Percentiles rank a stretch among this genome's conserved stretches.
Evolutionary conservation across 2,888 invertebrate species (phyloP).

Genomic region (Xestoiulus laeticollis): DNA sequence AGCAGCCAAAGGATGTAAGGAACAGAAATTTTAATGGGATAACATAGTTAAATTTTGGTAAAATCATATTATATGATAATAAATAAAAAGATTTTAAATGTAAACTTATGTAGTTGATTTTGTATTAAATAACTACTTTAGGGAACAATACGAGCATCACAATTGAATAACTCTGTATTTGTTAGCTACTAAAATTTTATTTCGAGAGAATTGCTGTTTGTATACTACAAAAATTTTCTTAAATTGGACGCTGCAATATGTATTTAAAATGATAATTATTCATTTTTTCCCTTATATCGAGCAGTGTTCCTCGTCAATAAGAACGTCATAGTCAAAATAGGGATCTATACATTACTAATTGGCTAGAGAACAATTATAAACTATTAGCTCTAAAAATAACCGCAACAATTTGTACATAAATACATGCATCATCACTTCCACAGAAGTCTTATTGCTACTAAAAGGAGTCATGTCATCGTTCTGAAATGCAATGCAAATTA

Average conservation of each 20-base stretch:
- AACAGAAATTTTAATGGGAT: too few species aligned
- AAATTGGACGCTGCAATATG: neutral
- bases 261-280: neutral
- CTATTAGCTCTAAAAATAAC: constrained; percentile 31
- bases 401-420: constrained; percentile 14
- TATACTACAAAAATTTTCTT: neutral
- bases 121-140: too few species aligned
- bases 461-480: neutral
- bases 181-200: too few species aligned
- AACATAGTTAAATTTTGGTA: too few species aligned
- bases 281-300: neutral
- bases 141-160: too few species aligned
- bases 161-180: too few species aligned
- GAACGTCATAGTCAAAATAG: constrained; percentile 29
- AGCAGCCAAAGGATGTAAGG: too few species aligned
- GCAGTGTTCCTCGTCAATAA: neutral
- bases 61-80: too few species aligned
- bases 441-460: constrained; percentile 35
- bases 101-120: too few species aligned
- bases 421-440: constrained; percentile 39
- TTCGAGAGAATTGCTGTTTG: too few species aligned
- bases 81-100: too few species aligned
- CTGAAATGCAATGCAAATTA: neutral
- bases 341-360: constrained; percentile 25
- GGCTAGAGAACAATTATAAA: constrained; percentile 32